Evolutionary conservation across 2,888 invertebrate species (phyloP), one percentile per base, ranked within the genome.

Genomic region (Yponomeuta cagnagella): DNA sequence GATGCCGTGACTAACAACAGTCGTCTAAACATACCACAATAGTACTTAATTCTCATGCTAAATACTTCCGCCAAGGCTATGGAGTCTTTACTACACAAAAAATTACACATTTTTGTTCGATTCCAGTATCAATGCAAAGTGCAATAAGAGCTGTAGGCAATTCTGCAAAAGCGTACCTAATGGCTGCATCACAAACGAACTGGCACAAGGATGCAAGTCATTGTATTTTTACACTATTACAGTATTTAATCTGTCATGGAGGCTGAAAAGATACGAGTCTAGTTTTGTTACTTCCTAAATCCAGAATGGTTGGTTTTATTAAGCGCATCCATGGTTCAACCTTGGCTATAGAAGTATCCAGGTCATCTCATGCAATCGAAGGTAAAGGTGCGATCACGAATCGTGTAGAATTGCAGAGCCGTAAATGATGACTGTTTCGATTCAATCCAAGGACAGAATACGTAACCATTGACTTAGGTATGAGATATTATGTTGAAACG

Each of bases 151-250:
- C 43, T 6, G 43, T 8, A 43, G 6, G 9, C 6, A 1, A 43
- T 43, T 43, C 1, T 43, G 9, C 9, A 43, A n/a, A 63, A 63
- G 63, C 23, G 23, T 63, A 30, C 52, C 2, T 58, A 1, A 58
- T 58, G 2, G 8, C 52, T 58, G 63, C 8, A 30, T 31, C 5
- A 65, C 65, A 65, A 65, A 64, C 30, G 30, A 65, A 30, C 4
- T 65, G 31, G 65, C 30, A 65, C 65, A 65, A 65, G 65, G 65
- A 12, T 65, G n/a, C 31, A 33, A 12, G 33, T 23, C 33, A 65
- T 65, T 65, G 65, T 65, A 33, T 10, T 33, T n/a, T 31, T 31
- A 63, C 63, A n/a, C 23, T 1, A 15, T 58, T 15, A 58, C 52
- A 58, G 52, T 58, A 58, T 58, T 58, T 15, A 58, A 58, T 15